Evolutionary conservation across 1,140 invertebrate genomes (phyloP), one percentile per base, ranked within the genome.

Genomic region (Hyposmocoma kahamanoa): DNA sequence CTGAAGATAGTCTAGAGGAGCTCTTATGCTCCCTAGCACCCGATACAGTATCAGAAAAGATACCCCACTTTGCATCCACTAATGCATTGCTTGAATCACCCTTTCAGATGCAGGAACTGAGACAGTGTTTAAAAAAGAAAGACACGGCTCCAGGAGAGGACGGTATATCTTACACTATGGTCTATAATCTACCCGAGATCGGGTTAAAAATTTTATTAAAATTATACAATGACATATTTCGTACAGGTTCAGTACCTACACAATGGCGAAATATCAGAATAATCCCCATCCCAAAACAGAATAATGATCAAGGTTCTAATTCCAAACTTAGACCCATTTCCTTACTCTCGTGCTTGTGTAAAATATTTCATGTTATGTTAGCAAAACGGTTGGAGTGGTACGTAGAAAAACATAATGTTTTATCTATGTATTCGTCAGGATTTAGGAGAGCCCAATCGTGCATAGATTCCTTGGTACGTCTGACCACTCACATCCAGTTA

Each of bases 81-180:
- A 36, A 36, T 2, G 8, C 6, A 6, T 15, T 15, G 6, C 32
- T 36, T 2, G 32, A 36, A 3, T 13, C 34, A 39, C 0, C 1
- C n/a, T 47, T 47, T 38, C 32, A 15, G 3, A 47, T 43, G 3
- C 36, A 49, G 4, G 47, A 47, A 26, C 22, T 50, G 18, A n/a
- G 28, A 28, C 26, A 22, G 20, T 50, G 48, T 22, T 22, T 58
- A 21, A 58, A 53, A 9, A 58, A 42, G 20, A 58, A 41, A 38
- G 56, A 58, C 28, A 48, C 49, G 21, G 44, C 54, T 11, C 45
- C 54, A 22, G 54, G 54, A 11, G 2, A 13, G 2, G 54, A 58
- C 11, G 22, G 22, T 3, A 41, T 58, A 2, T 42, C 50, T 10
- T 53, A 58, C 17, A 50, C 50, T 17, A 53, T 58, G 43, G 32